Percentiles rank a stretch among this genome's conserved stretches.
Evolutionary conservation across 1,140 invertebrate genomes (phyloP).

Genomic region (Dufourea novaeangliae): DNA sequence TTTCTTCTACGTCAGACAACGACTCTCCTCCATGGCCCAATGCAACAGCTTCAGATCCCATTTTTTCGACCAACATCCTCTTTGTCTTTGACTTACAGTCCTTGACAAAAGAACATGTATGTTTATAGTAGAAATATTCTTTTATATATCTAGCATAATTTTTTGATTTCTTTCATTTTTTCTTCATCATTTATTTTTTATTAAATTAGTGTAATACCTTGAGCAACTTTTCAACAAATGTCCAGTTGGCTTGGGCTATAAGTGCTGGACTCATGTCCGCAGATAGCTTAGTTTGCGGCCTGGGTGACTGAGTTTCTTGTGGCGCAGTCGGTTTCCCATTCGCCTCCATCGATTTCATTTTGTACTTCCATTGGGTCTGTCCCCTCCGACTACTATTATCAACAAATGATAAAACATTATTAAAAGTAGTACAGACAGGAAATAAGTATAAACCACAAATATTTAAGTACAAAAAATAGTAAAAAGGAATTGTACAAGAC

Average conservation of each 20-base stretch:
- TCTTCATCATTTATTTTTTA: too few species aligned
- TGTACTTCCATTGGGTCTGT: constrained; percentile 80
- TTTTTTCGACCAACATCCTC: constrained; percentile 98
- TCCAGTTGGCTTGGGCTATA: constrained; percentile 99
- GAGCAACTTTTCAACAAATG: constrained; percentile 97
- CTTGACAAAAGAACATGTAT: constrained; percentile 75
- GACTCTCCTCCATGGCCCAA: constrained; percentile 88
- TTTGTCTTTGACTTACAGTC: constrained; percentile 97
- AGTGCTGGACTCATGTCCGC: constrained; percentile 88
- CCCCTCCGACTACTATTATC: constrained; percentile 75
- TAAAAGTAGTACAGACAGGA: not conserved
- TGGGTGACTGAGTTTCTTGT: constrained; percentile 79
- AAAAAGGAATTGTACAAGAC: not conserved
- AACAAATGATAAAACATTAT: not conserved
- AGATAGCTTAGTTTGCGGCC: constrained; percentile 80
- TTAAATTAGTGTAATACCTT: too few species aligned
- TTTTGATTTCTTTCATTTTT: too few species aligned
- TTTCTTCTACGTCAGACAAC: constrained; percentile 91
- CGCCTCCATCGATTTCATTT: constrained; percentile 79
- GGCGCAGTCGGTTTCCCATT: constrained; percentile 74
- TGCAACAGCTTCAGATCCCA: constrained; percentile 96
- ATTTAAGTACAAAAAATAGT: not conserved
- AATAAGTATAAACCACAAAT: not conserved
- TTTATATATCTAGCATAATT: not conserved
- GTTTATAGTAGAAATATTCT: not conserved